Evolutionary conservation across 2,113 vertebrate species (phyloP), one percentile per base, ranked within the genome.

Genomic region (Pelecanus crispus): DNA sequence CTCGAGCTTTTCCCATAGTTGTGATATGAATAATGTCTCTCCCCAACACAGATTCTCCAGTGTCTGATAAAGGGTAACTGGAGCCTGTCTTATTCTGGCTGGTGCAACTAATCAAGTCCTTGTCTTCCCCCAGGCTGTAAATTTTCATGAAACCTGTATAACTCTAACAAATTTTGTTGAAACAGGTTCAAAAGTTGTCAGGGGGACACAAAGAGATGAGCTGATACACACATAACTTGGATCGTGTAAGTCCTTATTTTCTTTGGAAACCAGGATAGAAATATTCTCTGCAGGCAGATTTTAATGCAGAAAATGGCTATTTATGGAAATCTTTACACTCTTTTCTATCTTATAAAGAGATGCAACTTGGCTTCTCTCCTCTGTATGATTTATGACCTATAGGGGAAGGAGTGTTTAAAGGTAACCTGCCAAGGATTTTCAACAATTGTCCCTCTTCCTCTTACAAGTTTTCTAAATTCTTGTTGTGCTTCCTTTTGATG

Each of bases 151-250:
- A 92, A 87, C 47, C 56, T 92, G 61, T 61, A 63, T 36, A 75
- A 40, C 67, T 95, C 56, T 71, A 89, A 89, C 24, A 91, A 55
- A 85, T 71, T 89, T 81, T 66, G 8, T 94, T 96, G 86, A 92
- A 95, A 71, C n/a, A 55, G 6, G 42, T 84, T 95, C 91, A 94
- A 61, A 94, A 94, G 77, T 89, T 91, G 61, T 95, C 86, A 92
- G 56, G 24, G 53, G 52, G 26, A 91, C 56, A 59, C 1, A 9
- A 79, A 89, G 53, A 68, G 86, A 94, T 86, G 84, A 91, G 47
- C 40, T 47, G 83, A 95, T 92, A 79, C 3, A 15, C 29, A 40
- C 29, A 56, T 55, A 85, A 47, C 66, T 87, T 89, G 61, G 61
- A 91, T 79, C 3, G 0, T 47, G 16, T 44, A 87, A 52, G 34